phyloP scores from a whole-genome alignment of 1,140 invertebrate genomes.

The Eulimnadia texana region DNA sequence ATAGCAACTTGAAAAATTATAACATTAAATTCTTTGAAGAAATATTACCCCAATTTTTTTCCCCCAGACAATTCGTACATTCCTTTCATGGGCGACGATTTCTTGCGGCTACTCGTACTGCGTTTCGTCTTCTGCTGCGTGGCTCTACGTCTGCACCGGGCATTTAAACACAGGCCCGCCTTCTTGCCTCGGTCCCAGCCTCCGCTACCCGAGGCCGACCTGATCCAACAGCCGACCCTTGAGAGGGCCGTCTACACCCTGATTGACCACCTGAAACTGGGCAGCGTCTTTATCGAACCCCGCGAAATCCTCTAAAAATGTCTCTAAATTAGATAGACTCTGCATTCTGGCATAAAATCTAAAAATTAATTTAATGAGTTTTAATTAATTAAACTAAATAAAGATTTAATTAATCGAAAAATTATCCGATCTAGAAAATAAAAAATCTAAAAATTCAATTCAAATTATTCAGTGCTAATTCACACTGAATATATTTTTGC shows the following conservation, averaged over 20 bases:
- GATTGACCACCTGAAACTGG: slow-evolving; percentile 8
- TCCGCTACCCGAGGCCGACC: slow-evolving; percentile 66
- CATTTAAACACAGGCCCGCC: slow-evolving; percentile 55
- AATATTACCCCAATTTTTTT: no score
- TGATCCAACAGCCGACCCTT: slow-evolving; percentile 76
- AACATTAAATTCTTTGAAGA: not conserved
- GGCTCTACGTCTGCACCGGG: slow-evolving; percentile 66
- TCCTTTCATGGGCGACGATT: slow-evolving; percentile 87
- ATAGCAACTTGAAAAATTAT: slow-evolving; percentile 17
- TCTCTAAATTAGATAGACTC: not conserved
- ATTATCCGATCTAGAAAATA: no score
- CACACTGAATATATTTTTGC: no score
- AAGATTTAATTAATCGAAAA: no score
- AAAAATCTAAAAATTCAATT: no score
- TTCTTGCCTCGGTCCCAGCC: slow-evolving; percentile 74
- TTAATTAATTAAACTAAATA: not conserved
- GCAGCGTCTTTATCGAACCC: slow-evolving; percentile 5
- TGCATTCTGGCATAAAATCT: not conserved
- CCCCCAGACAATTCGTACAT: slow-evolving; percentile 56
- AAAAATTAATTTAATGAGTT: not conserved
- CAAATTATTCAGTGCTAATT: no score
- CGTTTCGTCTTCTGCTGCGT: slow-evolving; percentile 88
- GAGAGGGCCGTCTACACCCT: slow-evolving; percentile 10
- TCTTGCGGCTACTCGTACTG: slow-evolving; percentile 69
- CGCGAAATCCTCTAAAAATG: slow-evolving; percentile 4